Conservation (phyloP, 2,888 invertebrate genomes). For the Dicycla oo region DNA sequence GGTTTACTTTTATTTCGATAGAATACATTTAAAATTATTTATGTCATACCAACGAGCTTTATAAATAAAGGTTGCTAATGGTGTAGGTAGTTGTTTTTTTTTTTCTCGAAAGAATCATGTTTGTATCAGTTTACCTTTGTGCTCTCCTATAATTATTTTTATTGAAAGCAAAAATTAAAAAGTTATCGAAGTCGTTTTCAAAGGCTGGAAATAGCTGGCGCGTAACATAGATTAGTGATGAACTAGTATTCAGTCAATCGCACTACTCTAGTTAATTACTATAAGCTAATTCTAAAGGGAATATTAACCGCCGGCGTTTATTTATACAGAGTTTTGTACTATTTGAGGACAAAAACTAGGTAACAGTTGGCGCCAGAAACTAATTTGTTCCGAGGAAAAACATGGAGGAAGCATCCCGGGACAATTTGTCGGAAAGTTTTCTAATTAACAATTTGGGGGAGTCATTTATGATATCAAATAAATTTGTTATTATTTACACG, state of each 20-base stretch:
- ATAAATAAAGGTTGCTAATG: not conserved
- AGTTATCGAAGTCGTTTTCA: not conserved
- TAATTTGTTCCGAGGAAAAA: slow-evolving; percentile 43
- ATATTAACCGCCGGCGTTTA: not conserved
- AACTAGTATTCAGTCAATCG: not conserved
- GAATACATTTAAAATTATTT: not conserved
- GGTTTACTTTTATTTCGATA: slow-evolving; percentile 4
- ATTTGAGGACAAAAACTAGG: slow-evolving; percentile 17
- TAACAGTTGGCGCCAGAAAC: slow-evolving; percentile 35
- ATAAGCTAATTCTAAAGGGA: too few species aligned
- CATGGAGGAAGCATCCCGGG: slow-evolving; percentile 8
- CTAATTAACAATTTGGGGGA: slow-evolving; percentile 31
- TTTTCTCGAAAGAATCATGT: too few species aligned
- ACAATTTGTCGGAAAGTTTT: slow-evolving; percentile 28
- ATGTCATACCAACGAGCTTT: not conserved
- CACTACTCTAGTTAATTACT: not conserved
- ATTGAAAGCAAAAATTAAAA: not conserved
- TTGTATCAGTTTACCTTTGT: not conserved
- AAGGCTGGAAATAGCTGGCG: not conserved
- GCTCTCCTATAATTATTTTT: not conserved
- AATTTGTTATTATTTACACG: not conserved
- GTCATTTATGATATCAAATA: slow-evolving; percentile 7
- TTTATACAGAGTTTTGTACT: not conserved
- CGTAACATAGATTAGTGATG: too few species aligned
- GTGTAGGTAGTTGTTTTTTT: not conserved